These are phyloP conservation scores for Acanthoscelides obtectus DNA, from an alignment of 2,888 invertebrate species.

Conservation along the genomic window DNA sequence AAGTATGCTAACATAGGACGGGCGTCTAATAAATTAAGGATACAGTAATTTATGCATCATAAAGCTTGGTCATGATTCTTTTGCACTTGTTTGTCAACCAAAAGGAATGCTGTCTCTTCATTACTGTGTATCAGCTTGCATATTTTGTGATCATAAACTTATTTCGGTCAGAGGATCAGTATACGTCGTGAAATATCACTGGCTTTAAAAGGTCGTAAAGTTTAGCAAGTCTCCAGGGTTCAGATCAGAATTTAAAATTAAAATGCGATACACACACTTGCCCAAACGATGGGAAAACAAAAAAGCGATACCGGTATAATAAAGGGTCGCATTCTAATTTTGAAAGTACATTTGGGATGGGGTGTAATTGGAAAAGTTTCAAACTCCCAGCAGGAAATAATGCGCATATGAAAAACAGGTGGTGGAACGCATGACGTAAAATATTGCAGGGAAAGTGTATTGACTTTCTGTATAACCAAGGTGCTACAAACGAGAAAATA, in stretches of 20 bases:
- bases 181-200: not conserved
- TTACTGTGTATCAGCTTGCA: too few species aligned
- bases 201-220: not conserved
- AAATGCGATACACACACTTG: not conserved
- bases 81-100: too few species aligned
- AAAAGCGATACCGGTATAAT: not conserved
- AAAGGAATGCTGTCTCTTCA: too few species aligned
- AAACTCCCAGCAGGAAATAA: not conserved
- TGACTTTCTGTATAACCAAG: too few species aligned
- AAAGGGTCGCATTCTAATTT: not conserved
- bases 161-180: not conserved
- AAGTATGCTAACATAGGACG: too few species aligned
- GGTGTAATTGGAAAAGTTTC: not conserved
- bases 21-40: too few species aligned
- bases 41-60: too few species aligned
- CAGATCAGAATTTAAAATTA: not conserved
- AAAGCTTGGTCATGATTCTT: too few species aligned
- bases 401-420: not conserved
- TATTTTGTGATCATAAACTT: too few species aligned
- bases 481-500: too few species aligned
- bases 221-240: not conserved
- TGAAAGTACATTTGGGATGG: not conserved
- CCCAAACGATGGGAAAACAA: not conserved
- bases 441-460: too few species aligned
- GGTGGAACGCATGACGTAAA: too few species aligned